Base-by-base conservation (phyloP, 2,113 vertebrate genomes). In the Pandion haliaetus region DNA sequence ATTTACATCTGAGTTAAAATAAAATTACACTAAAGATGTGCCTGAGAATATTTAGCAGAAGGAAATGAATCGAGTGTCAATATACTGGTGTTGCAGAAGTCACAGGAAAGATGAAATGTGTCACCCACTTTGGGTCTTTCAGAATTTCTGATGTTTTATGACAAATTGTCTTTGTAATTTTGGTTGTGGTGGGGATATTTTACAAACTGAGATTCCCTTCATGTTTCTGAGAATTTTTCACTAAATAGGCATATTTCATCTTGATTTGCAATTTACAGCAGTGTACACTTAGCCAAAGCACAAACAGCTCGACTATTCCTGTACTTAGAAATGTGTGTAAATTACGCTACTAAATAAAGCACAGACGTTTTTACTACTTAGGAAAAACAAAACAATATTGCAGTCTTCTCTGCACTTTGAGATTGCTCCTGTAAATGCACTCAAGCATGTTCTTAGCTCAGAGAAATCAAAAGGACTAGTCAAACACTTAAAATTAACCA, bases 391-490 rank as follows among this genome's bases (percentile, higher is more conserved):
- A 91, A 90, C 38, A 94, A 82, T 70, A 91, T 77, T 80, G 78
- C 66, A 73, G 55, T 52, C 50, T 62, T 88, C 74, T 83, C 38
- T 78, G 45, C 38, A 94, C 63, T 80, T 93, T 80, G 63, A 82
- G 86, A 87, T 16, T 50, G 55, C 44, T 93, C 50, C 62, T 66
- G 87, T 66, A 90, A 88, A 86, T 18, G 23, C 62, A 80, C 29
- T 88, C 26, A 8, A 80, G 81, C 66, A 88, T 95, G 66, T 88
- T 50, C 58, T 82, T 69, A 74, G 86, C 70, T 38, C 70, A 88
- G 58, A 91, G 81, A 95, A 95, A 90, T 93, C 91, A 94, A 93
- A 86, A 93, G 74, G 59, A 73, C 82, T 74, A 80, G 62, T 80
- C 78, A 86, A 96, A 91, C 74, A 91, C 82, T 72, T 93, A 69